Evolutionary conservation across 1,140 invertebrate genomes (phyloP).

Genomic region (Cydia fagiglandana): DNA sequence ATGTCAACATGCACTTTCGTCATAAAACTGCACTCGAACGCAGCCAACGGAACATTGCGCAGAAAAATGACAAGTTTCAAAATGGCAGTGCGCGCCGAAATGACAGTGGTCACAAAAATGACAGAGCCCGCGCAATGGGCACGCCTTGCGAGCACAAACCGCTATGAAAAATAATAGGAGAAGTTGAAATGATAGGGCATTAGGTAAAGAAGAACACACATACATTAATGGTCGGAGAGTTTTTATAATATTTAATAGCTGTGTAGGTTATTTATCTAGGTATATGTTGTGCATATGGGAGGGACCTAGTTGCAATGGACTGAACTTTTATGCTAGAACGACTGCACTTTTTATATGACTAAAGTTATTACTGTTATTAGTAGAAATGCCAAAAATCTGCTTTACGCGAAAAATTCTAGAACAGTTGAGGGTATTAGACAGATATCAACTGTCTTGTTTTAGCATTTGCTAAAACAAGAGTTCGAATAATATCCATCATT

Average conservation of each 20-base stretch:
- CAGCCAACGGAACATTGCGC: conserved; percentile 1
- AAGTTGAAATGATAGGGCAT: background rate
- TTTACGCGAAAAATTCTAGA: too few species aligned
- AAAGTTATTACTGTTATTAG: too few species aligned
- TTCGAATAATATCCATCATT: too few species aligned
- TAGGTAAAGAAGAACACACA: background rate
- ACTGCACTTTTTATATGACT: too few species aligned
- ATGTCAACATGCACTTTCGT: background rate
- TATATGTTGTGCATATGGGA: too few species aligned
- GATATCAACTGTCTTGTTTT: too few species aligned
- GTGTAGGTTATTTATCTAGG: background rate
- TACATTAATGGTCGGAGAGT: background rate
- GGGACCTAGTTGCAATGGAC: too few species aligned
- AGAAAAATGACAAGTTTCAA: background rate
- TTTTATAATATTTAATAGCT: background rate
- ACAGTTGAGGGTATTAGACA: too few species aligned
- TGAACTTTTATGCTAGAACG: too few species aligned
- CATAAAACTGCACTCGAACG: background rate
- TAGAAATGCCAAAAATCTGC: too few species aligned
- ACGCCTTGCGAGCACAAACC: background rate
- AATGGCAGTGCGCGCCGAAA: background rate
- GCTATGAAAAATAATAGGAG: background rate
- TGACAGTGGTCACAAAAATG: background rate
- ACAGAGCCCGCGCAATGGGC: background rate
- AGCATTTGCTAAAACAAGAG: too few species aligned